Conservation (phyloP, 2,888 invertebrate species). For the Diogma glabrata region DNA sequence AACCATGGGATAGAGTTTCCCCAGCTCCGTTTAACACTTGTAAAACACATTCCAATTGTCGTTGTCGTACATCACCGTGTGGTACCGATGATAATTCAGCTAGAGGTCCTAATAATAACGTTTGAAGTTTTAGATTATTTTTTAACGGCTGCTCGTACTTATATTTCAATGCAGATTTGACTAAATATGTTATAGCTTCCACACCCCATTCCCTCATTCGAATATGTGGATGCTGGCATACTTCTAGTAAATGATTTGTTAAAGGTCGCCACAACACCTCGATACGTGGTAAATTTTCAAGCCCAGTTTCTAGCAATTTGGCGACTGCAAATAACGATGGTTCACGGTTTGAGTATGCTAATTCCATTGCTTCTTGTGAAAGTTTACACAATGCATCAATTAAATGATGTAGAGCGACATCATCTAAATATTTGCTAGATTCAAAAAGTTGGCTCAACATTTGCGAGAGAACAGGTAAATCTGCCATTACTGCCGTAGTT, state of each 20-base stretch:
- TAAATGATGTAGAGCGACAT: constrained; percentile 88
- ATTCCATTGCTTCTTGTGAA: constrained; percentile 93
- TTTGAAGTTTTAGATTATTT: constrained; percentile 79
- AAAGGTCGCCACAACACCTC: constrained; percentile 92
- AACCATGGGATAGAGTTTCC: constrained; percentile 84
- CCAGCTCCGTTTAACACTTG: constrained; percentile 88
- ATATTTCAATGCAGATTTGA: constrained; percentile 80
- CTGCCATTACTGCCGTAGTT: constrained; percentile 93
- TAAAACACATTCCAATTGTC: constrained; percentile 89
- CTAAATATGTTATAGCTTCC: constrained; percentile 86
- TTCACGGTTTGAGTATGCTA: constrained; percentile 90
- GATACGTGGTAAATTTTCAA: constrained; percentile 48
- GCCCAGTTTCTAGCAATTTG: constrained; percentile 92
- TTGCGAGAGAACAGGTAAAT: constrained; percentile 79
- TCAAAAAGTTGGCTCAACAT: constrained; percentile 91
- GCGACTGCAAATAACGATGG: constrained; percentile 96
- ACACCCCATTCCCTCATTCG: constrained; percentile 97
- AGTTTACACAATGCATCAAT: constrained; percentile 94
- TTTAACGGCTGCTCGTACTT: constrained; percentile 72
- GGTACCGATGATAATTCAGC: constrained; percentile 83
- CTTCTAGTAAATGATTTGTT: constrained; percentile 90
- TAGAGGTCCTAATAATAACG: constrained; percentile 74
- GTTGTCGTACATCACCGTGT: constrained; percentile 86
- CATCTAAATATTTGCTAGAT: constrained; percentile 85
- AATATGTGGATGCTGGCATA: constrained; percentile 90